Percentiles rank a stretch among this genome's conserved stretches.
phyloP scores from a whole-genome alignment of 23 tunicate genomes.

The Trididemnum nubilum region DNA sequence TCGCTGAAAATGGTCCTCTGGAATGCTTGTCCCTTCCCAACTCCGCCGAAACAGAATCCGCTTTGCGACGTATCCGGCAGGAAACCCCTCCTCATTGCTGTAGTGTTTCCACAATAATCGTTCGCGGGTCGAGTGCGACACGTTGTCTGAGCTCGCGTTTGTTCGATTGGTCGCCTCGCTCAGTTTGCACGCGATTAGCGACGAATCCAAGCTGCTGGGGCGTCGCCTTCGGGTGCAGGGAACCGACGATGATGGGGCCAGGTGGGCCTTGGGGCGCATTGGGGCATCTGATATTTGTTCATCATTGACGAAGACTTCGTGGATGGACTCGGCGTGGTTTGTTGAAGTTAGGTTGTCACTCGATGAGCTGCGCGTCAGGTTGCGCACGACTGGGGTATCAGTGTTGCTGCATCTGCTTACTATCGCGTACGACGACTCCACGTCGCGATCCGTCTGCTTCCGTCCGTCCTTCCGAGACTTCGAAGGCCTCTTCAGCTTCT shows the following conservation, averaged over 20 bases:
- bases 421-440: not conserved
- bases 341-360: not conserved
- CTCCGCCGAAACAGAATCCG: conserved; percentile 54
- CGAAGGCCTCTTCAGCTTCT: conserved; percentile 34
- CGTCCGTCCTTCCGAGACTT: not conserved
- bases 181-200: not conserved
- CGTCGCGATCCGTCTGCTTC: conserved; percentile 6
- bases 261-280: not conserved
- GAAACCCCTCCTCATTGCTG: not conserved
- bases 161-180: not conserved
- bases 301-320: not conserved
- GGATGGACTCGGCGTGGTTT: not conserved
- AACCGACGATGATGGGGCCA: not conserved
- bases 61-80: conserved; percentile 47
- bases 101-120: not conserved
- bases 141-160: not conserved
- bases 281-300: not conserved
- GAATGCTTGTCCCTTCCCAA: conserved; percentile 48
- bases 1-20: not conserved
- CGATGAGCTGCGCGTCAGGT: not conserved
- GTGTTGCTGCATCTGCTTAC: conserved; percentile 27
- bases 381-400: not conserved
- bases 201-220: conserved; percentile 29
- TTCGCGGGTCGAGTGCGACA: not conserved
- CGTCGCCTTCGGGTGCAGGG: conserved; percentile 12